Evolutionary conservation across 2,113 vertebrate species (phyloP), one percentile per base, ranked within the genome.

Genomic region (Isichthys henryi): DNA sequence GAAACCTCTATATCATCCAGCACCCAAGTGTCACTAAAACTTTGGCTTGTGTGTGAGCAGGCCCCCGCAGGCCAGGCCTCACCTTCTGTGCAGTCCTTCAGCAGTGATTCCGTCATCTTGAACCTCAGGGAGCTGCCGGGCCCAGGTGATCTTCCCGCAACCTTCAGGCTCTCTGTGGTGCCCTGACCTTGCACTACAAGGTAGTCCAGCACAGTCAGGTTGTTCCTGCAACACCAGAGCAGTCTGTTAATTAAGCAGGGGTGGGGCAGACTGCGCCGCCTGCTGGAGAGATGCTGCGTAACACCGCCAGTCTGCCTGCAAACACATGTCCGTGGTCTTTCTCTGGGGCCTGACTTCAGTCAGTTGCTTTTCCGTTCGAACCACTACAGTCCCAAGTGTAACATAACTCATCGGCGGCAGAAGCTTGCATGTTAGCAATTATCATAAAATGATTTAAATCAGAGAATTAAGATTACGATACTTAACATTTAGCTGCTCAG

Each of bases 61-160:
- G 17, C 19, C 19, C 17, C 56, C 7, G 56, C 6, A 8, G 19
- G 5, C 56, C 56, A 48, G 56, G 91, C 97, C 97, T 97, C 93
- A 99, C 98, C 97, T 89, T 99, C 98, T 91, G 97, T 97, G 93
- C 98, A 99, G 91, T 99, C 98, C 95, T 97, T 99, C 31, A 99
- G 94, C 91, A 97, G 95, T 2, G 97, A 96, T 94, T 99, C 98
- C 0, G 98, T 99, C 95, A 99, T 97, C 96, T 99, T 99, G 93
- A 99, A 99, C 93, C 98, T 97, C 90, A 99, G 95, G 9, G 97
- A 99, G 93, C 96, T 98, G 89, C 97, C 96, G 39, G 95, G 95
- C 45, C 98, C 98, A 0, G 98, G 97, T 90, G 96, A 91, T 92
- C 98, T 99, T 91, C 98, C 98, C 27, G 96, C 97, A 7, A 99